Percentiles rank a stretch among this genome's conserved stretches.
phyloP scores from a whole-genome alignment of 2,797 vertebrate species.

The Ambastaia sidthimunki region DNA sequence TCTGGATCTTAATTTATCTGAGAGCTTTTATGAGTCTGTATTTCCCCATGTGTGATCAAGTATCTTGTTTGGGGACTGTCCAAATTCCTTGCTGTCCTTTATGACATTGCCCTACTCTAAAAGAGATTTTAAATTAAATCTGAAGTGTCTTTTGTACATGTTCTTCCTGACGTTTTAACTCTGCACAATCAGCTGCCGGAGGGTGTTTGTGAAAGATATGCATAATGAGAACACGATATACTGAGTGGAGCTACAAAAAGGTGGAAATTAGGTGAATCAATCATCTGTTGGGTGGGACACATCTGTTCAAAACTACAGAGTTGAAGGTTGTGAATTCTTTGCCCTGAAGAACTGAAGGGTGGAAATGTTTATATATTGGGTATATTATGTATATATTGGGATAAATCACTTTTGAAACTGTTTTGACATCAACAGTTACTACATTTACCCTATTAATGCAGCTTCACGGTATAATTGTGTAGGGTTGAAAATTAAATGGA shows the following conservation, averaged over 20 bases:
- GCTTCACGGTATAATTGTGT: background rate
- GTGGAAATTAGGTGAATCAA: slow-evolving; percentile 27
- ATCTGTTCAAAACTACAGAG: slow-evolving; percentile 25
- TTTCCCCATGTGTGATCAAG: slow-evolving; percentile 53
- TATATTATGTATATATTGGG: background rate
- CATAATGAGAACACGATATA: slow-evolving; percentile 67
- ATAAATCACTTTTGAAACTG: background rate
- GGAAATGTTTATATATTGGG: background rate
- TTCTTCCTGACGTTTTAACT: slow-evolving; percentile 59
- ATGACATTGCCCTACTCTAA: slow-evolving; percentile 49
- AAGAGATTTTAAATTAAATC: slow-evolving; percentile 55
- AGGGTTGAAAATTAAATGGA: too few species aligned
- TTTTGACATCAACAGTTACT: background rate
- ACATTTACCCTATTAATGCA: background rate
- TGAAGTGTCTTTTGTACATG: slow-evolving; percentile 59
- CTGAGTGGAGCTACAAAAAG: slow-evolving; percentile 64
- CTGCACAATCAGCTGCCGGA: slow-evolving; percentile 57
- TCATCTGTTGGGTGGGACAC: slow-evolving; percentile 15
- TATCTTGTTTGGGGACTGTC: slow-evolving; percentile 43
- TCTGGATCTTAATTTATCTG: slow-evolving; percentile 44
- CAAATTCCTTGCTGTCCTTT: slow-evolving; percentile 49
- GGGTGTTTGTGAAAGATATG: slow-evolving; percentile 65
- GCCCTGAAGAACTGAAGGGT: slow-evolving; percentile 8
- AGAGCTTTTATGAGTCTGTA: slow-evolving; percentile 47
- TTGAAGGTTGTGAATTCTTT: background rate